Conservation (phyloP, 2,888 invertebrate species). For the Pycnomerus fuliginosus region DNA sequence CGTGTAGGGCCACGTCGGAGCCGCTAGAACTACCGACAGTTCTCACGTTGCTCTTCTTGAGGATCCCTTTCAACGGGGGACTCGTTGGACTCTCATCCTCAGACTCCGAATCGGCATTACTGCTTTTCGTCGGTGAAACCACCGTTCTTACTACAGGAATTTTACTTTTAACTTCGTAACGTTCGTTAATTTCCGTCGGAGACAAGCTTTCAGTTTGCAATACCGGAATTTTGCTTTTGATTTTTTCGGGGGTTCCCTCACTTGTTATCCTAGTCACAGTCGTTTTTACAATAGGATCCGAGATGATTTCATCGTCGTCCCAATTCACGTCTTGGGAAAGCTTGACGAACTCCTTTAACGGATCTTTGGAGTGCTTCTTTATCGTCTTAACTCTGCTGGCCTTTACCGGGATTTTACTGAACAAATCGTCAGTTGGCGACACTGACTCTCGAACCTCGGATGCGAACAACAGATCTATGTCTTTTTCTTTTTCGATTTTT, state of each 20-base stretch:
- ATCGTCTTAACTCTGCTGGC: slow-evolving; percentile 53
- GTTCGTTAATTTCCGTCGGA: slow-evolving; percentile 27
- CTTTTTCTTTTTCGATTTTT: slow-evolving; percentile 40
- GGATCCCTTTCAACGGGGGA: slow-evolving; percentile 48
- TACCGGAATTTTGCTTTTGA: slow-evolving; percentile 42
- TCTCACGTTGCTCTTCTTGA: slow-evolving; percentile 48
- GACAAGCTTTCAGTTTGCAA: slow-evolving; percentile 27
- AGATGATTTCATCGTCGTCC: slow-evolving; percentile 39
- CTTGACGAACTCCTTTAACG: slow-evolving; percentile 51
- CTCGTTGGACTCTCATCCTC: slow-evolving; percentile 43
- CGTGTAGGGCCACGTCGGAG: slow-evolving; percentile 64
- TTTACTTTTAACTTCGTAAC: slow-evolving; percentile 47
- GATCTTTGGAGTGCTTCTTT: slow-evolving; percentile 55
- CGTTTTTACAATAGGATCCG: slow-evolving; percentile 48
- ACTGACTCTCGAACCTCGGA: slow-evolving; percentile 31
- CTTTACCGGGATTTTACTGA: slow-evolving; percentile 49
- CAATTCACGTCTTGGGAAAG: slow-evolving; percentile 52
- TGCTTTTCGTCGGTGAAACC: slow-evolving; percentile 42
- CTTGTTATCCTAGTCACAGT: slow-evolving; percentile 45
- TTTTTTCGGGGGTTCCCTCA: slow-evolving; percentile 15
- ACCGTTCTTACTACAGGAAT: slow-evolving; percentile 53
- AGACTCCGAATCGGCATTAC: slow-evolving; percentile 54
- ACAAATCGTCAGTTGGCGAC: slow-evolving; percentile 42
- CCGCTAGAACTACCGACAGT: slow-evolving; percentile 64
- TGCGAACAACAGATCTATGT: slow-evolving; percentile 35